Base-by-base conservation (phyloP, 1,140 invertebrate species). In the Maniola jurtina region DNA sequence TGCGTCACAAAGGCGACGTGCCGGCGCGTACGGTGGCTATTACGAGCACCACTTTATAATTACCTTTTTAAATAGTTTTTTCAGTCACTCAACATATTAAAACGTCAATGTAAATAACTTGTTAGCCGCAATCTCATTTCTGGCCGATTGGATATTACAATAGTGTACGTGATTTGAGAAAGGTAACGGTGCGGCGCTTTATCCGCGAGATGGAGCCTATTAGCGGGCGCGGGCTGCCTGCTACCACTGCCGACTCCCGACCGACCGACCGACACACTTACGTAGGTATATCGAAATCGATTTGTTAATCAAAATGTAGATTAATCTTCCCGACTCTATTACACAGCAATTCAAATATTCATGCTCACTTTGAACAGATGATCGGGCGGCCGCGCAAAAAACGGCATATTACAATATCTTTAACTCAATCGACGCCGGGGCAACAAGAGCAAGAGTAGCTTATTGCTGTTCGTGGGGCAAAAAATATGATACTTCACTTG, bases 41-140 rank as follows among this genome's bases (percentile, higher is more conserved):
- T 89, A 88, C 88, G 72, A 76, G 77, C 76, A 80, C 82, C 75
- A 82, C 74, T 79, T 90, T 90, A 87, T 90, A 90, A 90, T 90
- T 90, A 90, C 83, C 73, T 87, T 90, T 90, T 90, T 88, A 88
- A 90, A 90, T 88, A 89, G 88, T 89, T 90, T 90, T 88, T 90
- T 90, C 81, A 82, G 70, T 55, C 76, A 71, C 69, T 80, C 77
- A 81, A 78, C 84, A 88, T 88, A 90, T 90, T 90, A 89, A 89
- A 90, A 90, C 88, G 88, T 90, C 88, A 90, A 90, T 86, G 88
- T 90, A 90, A 90, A 89, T 90, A 90, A 90, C 88, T 90, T 89
- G 88, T 90, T 90, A 90, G 88, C 86, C 84, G 88, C 88, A 88
- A 90, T 90, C 88, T 90, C 88, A 90, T 90, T 90, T 89, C 88